Conservation (phyloP, 2,888 invertebrate species). For the Ischnura elegans region DNA sequence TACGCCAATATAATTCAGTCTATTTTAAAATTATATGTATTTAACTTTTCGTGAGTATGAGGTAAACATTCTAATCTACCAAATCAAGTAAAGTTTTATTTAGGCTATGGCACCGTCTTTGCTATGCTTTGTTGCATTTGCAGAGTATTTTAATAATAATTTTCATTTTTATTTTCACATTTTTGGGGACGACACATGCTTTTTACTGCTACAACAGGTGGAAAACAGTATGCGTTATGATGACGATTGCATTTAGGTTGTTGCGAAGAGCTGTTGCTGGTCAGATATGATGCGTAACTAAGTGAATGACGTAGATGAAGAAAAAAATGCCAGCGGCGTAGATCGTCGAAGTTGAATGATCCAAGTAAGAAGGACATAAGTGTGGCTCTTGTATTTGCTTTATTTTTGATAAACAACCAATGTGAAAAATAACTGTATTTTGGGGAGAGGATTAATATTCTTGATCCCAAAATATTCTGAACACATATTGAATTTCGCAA, state of each 20-base stretch:
- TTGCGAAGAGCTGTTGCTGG: background rate
- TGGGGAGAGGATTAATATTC: background rate
- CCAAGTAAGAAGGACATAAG: background rate
- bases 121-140: too few species aligned
- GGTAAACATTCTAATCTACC: too few species aligned
- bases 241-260: background rate
- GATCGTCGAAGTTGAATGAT: background rate
- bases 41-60: too few species aligned
- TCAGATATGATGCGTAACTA: background rate
- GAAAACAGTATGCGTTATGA: background rate
- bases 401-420: slow-evolving; percentile 60
- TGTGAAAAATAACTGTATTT: background rate
- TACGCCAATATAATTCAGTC: too few species aligned
- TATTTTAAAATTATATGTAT: too few species aligned
- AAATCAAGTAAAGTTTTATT: too few species aligned
- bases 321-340: background rate
- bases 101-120: too few species aligned
- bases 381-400: slow-evolving; percentile 40
- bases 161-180: too few species aligned
- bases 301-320: background rate
- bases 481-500: background rate
- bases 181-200: too few species aligned
- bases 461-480: background rate
- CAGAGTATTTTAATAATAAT: too few species aligned
- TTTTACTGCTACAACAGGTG: too few species aligned